phyloP scores from a whole-genome alignment of 1,140 invertebrate genomes.

The Scaptodrosophila lebanonensis region DNA sequence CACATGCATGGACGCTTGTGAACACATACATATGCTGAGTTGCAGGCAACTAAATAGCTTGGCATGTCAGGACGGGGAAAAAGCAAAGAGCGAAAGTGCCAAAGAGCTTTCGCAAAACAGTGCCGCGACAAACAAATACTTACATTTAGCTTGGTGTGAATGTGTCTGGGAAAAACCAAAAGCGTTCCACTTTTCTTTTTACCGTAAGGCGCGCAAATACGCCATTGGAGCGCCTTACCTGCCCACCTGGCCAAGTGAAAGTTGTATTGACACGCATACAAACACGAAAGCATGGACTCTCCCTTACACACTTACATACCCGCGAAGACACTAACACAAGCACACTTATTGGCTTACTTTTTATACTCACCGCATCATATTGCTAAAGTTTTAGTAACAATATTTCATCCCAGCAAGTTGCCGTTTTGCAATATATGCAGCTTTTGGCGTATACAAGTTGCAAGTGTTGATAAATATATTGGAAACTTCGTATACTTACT shows the following conservation, averaged over 20 bases:
- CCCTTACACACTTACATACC: too few species aligned
- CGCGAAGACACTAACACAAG: constrained; percentile 1
- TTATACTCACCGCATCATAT: too few species aligned
- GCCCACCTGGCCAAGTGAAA: constrained; percentile 10
- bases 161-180: constrained; percentile 49
- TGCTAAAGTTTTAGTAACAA: too few species aligned
- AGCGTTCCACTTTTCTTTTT: constrained; percentile 16
- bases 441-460: too few species aligned
- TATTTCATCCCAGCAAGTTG: too few species aligned
- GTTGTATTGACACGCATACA: constrained; percentile 10
- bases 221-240: not conserved
- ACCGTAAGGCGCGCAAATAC: not conserved
- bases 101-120: constrained; percentile 17
- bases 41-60: too few species aligned
- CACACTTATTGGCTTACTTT: not conserved
- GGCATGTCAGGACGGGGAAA: too few species aligned
- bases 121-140: constrained; percentile 13
- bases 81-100: constrained; percentile 53
- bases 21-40: too few species aligned
- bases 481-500: too few species aligned
- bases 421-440: too few species aligned
- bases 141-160: constrained; percentile 7
- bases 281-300: constrained; percentile 8
- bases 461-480: too few species aligned
- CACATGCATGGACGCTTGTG: too few species aligned